Evolutionary conservation across 2,888 invertebrate species (phyloP), one percentile per base, ranked within the genome.

Genomic region (Erebia palarica): DNA sequence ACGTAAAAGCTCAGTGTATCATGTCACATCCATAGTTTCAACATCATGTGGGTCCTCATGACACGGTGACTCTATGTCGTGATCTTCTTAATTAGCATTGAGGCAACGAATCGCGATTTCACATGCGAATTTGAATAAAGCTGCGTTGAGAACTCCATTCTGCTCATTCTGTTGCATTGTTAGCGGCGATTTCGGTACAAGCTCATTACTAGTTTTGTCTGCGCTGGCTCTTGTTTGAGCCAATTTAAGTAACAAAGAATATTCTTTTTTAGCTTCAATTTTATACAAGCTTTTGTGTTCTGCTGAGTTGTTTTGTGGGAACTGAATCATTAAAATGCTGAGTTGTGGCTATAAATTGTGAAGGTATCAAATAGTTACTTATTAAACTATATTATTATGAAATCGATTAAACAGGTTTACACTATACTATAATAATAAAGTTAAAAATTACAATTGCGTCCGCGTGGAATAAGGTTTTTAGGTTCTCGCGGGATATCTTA

Each of bases 51-150:
- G 63, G 49, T 18, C 55, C 69, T 74, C 79, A 78, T 80, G 83
- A 82, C 78, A 78, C 79, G 82, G 79, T 81, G 83, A 78, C 78
- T 78, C 79, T 80, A 80, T 81, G 85, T 87, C 89, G 89, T 89
- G 89, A 83, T 80, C 80, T 76, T 80, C 83, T 87, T 91, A 89
- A 90, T 91, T 90, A 90, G 85, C 82, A 81, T 78, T 80, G 77
- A 81, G 79, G 81, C 76, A 76, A 77, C 75, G 74, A 77, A 77
- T 84, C 83, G 81, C 81, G 82, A 82, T 81, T 81, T 81, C 76
- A 75, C 76, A 78, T 80, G 79, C 78, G 78, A 78, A 83, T 84
- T 83, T 84, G 78, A 79, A 78, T 79, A 78, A 77, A 74, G 77
- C 73, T 72, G 75, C 74, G 72, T 78, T 77, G 75, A 77, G 63